These are phyloP conservation scores for Mustela lutreola DNA, from an alignment of 2,113 vertebrate species.

Conservation along the genomic window DNA sequence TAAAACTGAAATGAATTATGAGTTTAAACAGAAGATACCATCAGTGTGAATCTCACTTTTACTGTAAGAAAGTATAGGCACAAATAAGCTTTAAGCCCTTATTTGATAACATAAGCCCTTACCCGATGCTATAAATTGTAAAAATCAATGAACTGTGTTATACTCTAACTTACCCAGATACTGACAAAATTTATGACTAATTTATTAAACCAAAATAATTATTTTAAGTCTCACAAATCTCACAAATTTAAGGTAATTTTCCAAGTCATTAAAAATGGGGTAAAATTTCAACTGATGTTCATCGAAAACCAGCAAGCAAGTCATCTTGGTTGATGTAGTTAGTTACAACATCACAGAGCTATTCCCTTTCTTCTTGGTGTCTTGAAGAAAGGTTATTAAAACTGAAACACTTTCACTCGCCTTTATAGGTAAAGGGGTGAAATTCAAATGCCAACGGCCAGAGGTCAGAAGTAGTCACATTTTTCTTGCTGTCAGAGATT, in stretches of 20 bases:
- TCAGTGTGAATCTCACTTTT: not conserved
- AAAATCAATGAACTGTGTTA: not conserved
- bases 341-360: not conserved
- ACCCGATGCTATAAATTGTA: not conserved
- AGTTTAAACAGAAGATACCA: constrained; percentile 29
- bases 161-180: not conserved
- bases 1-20: constrained; percentile 50
- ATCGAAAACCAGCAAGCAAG: constrained; percentile 50
- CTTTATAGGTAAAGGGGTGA: constrained; percentile 59
- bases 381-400: constrained; percentile 70
- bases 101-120: not conserved
- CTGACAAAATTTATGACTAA: constrained; percentile 50
- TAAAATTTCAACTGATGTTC: not conserved
- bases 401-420: constrained; percentile 35
- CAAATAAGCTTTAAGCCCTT: not conserved
- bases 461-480: constrained; percentile 57
- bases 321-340: not conserved
- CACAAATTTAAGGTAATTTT: constrained; percentile 14
- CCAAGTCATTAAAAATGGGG: constrained; percentile 52
- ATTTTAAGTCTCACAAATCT: constrained; percentile 57
- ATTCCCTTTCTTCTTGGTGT: constrained; percentile 35
- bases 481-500: constrained; percentile 69
- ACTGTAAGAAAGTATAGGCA: not conserved
- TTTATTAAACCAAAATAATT: constrained; percentile 45
- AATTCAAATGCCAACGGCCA: constrained; percentile 59